Evolutionary conservation across 2,797 vertebrate species (phyloP).

Genomic region (Adrianichthys oophorus): DNA sequence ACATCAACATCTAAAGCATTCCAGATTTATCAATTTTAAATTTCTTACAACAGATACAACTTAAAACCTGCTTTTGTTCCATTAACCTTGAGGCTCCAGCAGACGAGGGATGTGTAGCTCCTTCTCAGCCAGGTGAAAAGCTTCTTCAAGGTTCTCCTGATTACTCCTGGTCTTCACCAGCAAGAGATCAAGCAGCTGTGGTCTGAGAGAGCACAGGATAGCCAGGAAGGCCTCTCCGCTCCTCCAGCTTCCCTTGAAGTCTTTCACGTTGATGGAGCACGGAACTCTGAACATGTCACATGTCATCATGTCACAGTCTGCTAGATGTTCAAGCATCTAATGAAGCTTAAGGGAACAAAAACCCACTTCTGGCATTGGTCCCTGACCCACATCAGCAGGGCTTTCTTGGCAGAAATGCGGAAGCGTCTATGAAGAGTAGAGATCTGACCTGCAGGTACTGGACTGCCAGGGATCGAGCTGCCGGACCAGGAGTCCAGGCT

Average conservation of each 20-base stretch:
- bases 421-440: conserved; percentile 78
- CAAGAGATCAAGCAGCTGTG: conserved; percentile 83
- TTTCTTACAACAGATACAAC: no score
- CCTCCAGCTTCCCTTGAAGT: conserved; percentile 93
- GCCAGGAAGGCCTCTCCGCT: conserved; percentile 87
- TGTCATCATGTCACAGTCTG: background rate
- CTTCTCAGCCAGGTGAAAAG: conserved; percentile 85
- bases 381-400: conserved; percentile 88
- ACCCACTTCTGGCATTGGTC: conserved; percentile 83
- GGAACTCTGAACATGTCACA: conserved; percentile 50
- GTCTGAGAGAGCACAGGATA: conserved; percentile 85
- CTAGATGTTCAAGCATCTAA: background rate
- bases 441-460: conserved; percentile 40
- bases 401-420: conserved; percentile 87
- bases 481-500: conserved; percentile 67
- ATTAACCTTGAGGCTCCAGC: conserved; percentile 87
- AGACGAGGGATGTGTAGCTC: conserved; percentile 87
- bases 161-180: conserved; percentile 71
- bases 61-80: no score
- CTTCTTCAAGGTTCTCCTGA: conserved; percentile 87
- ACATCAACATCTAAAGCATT: conserved; percentile 83
- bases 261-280: conserved; percentile 74
- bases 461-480: conserved; percentile 75
- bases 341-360: no score
- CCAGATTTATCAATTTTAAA: no score